Conservation (phyloP, 2,113 vertebrate species). For the Hyperopisus bebe region DNA sequence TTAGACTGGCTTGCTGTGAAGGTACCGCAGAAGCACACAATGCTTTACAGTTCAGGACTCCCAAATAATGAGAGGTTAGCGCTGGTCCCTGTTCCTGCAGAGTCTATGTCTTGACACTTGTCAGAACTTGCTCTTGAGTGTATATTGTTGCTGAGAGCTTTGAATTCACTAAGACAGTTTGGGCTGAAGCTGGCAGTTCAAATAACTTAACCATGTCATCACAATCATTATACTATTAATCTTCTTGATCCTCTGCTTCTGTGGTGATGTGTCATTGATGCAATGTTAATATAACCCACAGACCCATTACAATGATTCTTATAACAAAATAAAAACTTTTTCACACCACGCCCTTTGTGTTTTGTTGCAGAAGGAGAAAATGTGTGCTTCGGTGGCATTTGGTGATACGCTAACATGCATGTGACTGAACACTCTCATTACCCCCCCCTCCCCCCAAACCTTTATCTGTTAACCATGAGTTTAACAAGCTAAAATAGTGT, state of each 20-base stretch:
- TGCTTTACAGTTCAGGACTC: not conserved
- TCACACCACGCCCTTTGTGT: not conserved
- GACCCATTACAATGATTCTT: not conserved
- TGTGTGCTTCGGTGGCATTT: not conserved
- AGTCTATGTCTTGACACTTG: not conserved
- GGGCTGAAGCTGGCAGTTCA: not conserved
- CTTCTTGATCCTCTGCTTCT: not conserved
- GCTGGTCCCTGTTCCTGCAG: not conserved
- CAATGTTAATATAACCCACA: not conserved
- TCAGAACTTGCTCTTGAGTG: constrained; percentile 5
- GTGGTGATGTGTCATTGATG: not conserved
- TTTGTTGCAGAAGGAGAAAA: not conserved
- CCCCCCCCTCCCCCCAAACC: not conserved
- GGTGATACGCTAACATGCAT: not conserved
- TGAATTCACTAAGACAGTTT: not conserved
- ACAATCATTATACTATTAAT: constrained; percentile 8
- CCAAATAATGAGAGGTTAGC: constrained; percentile 8
- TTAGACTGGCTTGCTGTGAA: not conserved
- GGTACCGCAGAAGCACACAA: not conserved
- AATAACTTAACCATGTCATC: not conserved
- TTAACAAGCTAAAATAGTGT: not conserved
- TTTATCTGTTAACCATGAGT: not conserved
- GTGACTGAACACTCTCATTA: not conserved
- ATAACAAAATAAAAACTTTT: not conserved
- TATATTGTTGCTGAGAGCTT: constrained; percentile 1